A percentile compares a stretch with the other conserved stretches of the same genome.
phyloP scores from a whole-genome alignment of 2,113 vertebrate species.

The Mustela lutreola region DNA sequence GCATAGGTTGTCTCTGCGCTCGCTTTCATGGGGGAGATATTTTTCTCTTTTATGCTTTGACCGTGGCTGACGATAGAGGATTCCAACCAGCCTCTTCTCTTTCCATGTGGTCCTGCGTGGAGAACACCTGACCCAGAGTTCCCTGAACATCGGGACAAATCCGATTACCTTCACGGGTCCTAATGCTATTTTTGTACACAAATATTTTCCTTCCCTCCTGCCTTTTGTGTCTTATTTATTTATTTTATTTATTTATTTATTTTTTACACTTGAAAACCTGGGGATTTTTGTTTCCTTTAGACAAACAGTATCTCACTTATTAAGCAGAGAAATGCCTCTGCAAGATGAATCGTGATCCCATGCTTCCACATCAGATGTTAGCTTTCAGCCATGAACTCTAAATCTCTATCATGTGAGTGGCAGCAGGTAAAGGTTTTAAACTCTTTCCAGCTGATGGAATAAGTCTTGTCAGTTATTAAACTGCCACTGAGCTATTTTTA shows the following conservation, averaged over 20 bases:
- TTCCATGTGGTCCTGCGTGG: conserved; percentile 41
- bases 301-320: conserved; percentile 53
- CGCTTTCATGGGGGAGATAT: not conserved
- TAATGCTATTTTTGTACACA: not conserved
- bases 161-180: conserved; percentile 66
- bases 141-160: conserved; percentile 25
- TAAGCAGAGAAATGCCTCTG: conserved; percentile 72
- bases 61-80: conserved; percentile 55
- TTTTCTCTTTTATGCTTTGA: conserved; percentile 71
- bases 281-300: conserved; percentile 49
- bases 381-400: conserved; percentile 81
- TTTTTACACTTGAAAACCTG: conserved; percentile 48
- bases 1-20: conserved; percentile 20
- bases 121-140: conserved; percentile 60
- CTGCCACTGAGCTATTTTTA: conserved; percentile 85
- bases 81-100: conserved; percentile 35
- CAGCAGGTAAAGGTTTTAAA: conserved; percentile 85
- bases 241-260: not conserved
- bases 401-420: conserved; percentile 73
- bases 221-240: conserved; percentile 22
- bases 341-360: conserved; percentile 80
- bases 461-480: conserved; percentile 86
- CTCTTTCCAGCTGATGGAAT: conserved; percentile 83
- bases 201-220: not conserved
- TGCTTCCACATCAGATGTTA: conserved; percentile 81